Evolutionary conservation across 2,113 vertebrate genomes (phyloP), one percentile per base, ranked within the genome.

Genomic region (Narcine bancroftii): DNA sequence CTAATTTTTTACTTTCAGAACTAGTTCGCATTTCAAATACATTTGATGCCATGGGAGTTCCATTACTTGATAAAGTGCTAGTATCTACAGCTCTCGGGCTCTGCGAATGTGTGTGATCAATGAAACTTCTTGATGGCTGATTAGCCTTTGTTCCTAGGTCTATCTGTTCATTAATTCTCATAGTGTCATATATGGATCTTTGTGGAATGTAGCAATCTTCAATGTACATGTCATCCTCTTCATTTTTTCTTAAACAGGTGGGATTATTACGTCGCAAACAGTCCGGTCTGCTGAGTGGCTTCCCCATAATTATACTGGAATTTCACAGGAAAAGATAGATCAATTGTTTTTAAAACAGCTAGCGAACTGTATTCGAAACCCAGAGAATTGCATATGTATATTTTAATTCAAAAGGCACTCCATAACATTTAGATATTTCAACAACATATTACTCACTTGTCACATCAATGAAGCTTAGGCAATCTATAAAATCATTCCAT

Each of bases 191-290:
- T 66, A 99, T 99, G 26, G 99, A 99, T 63, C 99, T 94, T 95
- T 99, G 99, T n/a, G 99, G 99, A 92, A 99, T 98, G 91, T 99
- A 99, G 94, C 99, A 99, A 93, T 99, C 99, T 94, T 99, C 99
- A 92, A 99, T 99, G 94, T 99, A 99, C 0, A 97, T 97, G 92
- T 99, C 99, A 79, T 99, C 99, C 79, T 99, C 98, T 47, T 99
- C 98, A 0, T 97, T 97, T 94, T 99, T 99, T 85, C 98, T 98
- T 93, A 99, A 96, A 94, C 99, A 99, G 66, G 97, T 96, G 89
- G 97, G 98, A 79, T 73, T 85, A 94, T 98, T 99, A 95, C 98
- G 97, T 95, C 98, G 96, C 95, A 99, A 96, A 96, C 99, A 99
- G 96, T 99, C 99, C 29, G 99, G 99, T 89, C 98, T 96, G 96